Conservation (phyloP, 2,888 invertebrate genomes). For the Leistus spinibarbis region DNA sequence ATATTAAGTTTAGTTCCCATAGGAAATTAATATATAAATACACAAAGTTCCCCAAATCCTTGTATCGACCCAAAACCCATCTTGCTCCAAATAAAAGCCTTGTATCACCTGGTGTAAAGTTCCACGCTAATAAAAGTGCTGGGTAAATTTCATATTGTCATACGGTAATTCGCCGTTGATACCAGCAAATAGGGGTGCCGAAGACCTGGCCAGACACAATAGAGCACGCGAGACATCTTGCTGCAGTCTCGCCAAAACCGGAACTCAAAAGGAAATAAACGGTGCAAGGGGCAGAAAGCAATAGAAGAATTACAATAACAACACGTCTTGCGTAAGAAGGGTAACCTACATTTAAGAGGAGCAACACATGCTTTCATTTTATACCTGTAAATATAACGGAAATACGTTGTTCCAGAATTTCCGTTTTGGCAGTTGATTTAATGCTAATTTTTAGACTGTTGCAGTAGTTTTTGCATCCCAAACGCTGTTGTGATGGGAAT, state of each 20-base stretch:
- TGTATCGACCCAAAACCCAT: background rate
- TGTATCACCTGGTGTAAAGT: background rate
- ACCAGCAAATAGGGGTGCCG: background rate
- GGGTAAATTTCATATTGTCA: background rate
- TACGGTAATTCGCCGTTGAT: background rate
- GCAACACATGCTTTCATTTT: background rate
- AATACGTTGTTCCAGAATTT: conserved; percentile 11
- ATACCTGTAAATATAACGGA: conserved; percentile 12
- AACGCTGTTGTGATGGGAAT: too few relatives aligned
- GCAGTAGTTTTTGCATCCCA: background rate
- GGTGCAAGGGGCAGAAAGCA: background rate
- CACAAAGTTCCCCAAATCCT: background rate
- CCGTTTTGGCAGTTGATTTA: conserved; percentile 15
- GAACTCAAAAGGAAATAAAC: conserved; percentile 15
- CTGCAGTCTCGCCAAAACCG: conserved; percentile 25
- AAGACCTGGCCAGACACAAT: conserved; percentile 24
- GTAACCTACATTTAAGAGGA: background rate
- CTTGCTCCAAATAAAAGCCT: background rate
- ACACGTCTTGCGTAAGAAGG: conserved; percentile 10
- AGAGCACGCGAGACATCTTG: conserved; percentile 25
- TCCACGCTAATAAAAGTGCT: background rate
- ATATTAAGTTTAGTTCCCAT: background rate
- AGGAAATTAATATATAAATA: background rate
- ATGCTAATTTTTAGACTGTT: conserved; percentile 32
- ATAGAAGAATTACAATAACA: conserved; percentile 31